phyloP scores from a whole-genome alignment of 2,113 vertebrate species.

The Tychaedon coryphoeus region DNA sequence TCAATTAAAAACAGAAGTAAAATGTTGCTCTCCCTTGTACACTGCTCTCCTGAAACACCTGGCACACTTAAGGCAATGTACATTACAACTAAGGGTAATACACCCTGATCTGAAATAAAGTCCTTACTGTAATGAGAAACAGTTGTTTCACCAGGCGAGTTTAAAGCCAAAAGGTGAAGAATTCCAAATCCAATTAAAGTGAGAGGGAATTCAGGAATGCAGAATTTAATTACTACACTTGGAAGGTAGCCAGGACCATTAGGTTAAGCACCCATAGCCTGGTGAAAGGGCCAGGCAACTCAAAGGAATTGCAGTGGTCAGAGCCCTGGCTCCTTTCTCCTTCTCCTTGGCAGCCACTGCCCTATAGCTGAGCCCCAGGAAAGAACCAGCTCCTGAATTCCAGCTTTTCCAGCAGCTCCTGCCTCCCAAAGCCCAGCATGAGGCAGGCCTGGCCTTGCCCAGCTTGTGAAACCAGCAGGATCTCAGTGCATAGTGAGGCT shows the following conservation, averaged over 20 bases:
- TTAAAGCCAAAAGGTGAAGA: constrained; percentile 2
- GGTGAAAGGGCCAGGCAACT: background rate
- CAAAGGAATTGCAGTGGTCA: background rate
- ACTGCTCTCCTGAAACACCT: background rate
- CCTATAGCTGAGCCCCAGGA: too few relatives aligned
- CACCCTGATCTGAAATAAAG: background rate
- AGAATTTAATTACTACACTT: background rate
- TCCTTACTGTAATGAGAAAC: background rate
- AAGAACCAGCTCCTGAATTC: background rate
- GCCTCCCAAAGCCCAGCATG: background rate
- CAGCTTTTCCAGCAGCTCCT: background rate
- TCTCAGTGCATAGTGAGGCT: background rate
- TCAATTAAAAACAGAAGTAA: background rate
- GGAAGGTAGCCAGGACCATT: background rate
- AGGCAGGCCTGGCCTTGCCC: background rate
- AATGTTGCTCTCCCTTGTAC: background rate
- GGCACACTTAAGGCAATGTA: background rate
- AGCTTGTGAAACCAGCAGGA: background rate
- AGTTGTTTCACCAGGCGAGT: background rate
- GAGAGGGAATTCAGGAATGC: background rate
- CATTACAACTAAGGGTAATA: background rate
- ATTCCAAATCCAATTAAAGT: background rate
- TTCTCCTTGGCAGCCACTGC: background rate
- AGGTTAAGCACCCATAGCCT: background rate
- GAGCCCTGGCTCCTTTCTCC: background rate